A percentile compares a stretch with the other conserved stretches of the same genome.
phyloP scores from a whole-genome alignment of 2,797 vertebrate species.

The Synanceia verrucosa region DNA sequence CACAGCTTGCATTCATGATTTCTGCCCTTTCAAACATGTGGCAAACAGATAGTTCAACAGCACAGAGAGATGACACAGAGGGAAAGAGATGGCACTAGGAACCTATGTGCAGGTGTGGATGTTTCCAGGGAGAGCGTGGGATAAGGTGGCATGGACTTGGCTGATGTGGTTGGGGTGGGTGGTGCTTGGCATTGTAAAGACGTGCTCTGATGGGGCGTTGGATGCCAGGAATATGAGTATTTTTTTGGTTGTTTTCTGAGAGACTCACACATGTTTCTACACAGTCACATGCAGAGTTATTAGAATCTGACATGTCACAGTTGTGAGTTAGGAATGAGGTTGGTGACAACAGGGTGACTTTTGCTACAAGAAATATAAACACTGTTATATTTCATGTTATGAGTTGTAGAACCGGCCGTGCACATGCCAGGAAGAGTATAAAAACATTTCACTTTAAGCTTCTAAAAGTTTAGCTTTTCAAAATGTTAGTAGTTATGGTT shows the following conservation, averaged over 20 bases:
- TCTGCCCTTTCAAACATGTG: constrained; percentile 51
- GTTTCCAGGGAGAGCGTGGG: constrained; percentile 79
- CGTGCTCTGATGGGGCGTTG: constrained; percentile 76
- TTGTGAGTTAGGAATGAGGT: constrained; percentile 31
- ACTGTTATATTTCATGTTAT: neutral
- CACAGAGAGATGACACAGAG: constrained; percentile 1
- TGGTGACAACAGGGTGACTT: neutral
- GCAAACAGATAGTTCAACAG: constrained; percentile 73
- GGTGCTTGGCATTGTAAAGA: constrained; percentile 62
- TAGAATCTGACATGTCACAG: constrained; percentile 4
- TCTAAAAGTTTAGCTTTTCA: neutral
- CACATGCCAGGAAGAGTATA: constrained; percentile 19
- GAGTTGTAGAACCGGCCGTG: constrained; percentile 8
- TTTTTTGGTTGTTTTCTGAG: neutral
- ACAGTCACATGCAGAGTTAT: constrained; percentile 53
- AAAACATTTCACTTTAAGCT: constrained; percentile 2
- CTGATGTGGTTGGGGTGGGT: constrained; percentile 55
- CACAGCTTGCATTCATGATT: constrained; percentile 59
- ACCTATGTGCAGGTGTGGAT: constrained; percentile 79
- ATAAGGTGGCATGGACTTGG: constrained; percentile 58
- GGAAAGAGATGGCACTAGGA: constrained; percentile 55
- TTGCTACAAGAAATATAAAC: constrained; percentile 6
- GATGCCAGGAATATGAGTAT: constrained; percentile 42
- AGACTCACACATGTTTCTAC: constrained; percentile 55
- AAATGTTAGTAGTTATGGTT: constrained; percentile 24